A percentile compares a stretch with the other conserved stretches of the same genome.
Evolutionary conservation across 1,140 invertebrate genomes (phyloP).

Genomic region (Heliconius hewitsoni): DNA sequence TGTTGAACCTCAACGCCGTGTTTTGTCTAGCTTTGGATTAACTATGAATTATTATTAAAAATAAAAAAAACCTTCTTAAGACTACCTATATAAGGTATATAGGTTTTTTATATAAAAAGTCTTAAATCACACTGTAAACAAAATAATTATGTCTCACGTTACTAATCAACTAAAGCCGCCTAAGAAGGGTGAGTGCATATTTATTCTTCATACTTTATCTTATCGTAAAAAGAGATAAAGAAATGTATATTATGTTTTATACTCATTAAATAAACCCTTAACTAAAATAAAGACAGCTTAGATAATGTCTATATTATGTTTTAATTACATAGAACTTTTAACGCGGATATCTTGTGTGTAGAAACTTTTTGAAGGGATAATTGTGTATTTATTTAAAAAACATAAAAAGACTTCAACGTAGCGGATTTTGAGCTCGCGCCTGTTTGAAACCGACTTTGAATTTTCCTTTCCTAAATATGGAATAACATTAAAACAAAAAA

Average conservation of each 20-base stretch:
- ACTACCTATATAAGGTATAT: not conserved
- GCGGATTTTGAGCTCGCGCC: no score
- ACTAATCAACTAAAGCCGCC: constrained; percentile 2
- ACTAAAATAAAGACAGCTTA: constrained; percentile 10
- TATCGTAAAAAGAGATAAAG: not conserved
- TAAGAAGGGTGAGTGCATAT: constrained; percentile 14
- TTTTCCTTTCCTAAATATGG: no score
- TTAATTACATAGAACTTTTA: constrained; percentile 8
- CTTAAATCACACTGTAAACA: not conserved
- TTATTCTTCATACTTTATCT: constrained; percentile 15
- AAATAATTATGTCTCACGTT: not conserved
- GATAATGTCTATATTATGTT: constrained; percentile 14
- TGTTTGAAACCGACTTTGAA: no score
- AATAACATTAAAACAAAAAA: no score
- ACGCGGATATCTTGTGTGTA: not conserved
- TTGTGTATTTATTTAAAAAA: not conserved
- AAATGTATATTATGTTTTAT: constrained; percentile 18
- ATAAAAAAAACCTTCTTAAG: not conserved
- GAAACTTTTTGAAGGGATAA: not conserved
- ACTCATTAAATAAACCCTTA: constrained; percentile 22
- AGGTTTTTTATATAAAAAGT: not conserved
- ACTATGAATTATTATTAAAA: no score
- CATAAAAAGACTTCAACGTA: no score
- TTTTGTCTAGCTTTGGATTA: no score
- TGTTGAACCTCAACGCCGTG: no score